Evolutionary conservation across 2,113 vertebrate species (phyloP).

Genomic region (Fukomys damarensis): DNA sequence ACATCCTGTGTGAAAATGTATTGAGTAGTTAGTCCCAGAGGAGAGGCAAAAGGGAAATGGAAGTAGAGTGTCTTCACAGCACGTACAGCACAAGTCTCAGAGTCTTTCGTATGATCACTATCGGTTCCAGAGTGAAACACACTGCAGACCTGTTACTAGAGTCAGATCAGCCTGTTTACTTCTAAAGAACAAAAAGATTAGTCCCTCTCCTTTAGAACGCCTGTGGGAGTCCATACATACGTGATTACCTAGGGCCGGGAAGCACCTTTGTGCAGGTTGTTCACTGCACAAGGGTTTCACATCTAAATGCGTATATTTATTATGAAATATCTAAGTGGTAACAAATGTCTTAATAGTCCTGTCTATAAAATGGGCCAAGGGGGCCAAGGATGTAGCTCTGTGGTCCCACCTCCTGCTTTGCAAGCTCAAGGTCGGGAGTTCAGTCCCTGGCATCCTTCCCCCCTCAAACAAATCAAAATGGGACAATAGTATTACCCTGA

Average conservation of each 20-base stretch:
- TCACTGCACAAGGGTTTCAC: not conserved
- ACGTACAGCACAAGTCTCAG: not conserved
- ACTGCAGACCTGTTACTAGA: not conserved
- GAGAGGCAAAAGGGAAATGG: not conserved
- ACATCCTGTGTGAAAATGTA: not conserved
- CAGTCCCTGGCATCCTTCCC: no score
- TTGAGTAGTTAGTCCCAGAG: not conserved
- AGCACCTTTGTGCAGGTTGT: not conserved
- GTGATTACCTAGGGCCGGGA: not conserved
- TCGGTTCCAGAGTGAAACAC: not conserved
- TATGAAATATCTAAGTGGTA: not conserved
- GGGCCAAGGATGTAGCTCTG: no score
- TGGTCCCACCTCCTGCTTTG: no score
- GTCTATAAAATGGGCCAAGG: slow-evolving; percentile 6
- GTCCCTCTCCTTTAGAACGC: not conserved
- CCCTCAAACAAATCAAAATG: no score
- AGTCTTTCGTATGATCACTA: not conserved
- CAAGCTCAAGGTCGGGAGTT: no score
- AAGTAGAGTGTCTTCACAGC: not conserved
- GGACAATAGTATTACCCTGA: not conserved
- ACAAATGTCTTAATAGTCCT: not conserved
- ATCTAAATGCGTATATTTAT: not conserved
- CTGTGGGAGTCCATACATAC: not conserved
- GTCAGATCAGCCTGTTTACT: not conserved
- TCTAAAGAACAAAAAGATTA: not conserved